phyloP scores from a whole-genome alignment of 1,140 invertebrate species.

The Ceratitis capitata region DNA sequence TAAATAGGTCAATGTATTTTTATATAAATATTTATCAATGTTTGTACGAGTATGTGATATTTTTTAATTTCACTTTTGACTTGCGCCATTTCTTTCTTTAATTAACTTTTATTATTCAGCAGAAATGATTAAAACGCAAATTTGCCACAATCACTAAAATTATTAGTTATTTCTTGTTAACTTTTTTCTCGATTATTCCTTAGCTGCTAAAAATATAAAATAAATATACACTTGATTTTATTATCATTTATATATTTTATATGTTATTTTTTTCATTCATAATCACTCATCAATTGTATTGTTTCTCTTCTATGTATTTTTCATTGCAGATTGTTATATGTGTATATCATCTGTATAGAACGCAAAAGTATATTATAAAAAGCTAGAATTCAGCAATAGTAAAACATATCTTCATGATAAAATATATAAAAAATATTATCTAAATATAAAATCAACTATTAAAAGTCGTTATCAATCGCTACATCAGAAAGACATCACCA shows the following conservation, averaged over 20 bases:
- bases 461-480: not conserved
- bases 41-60: no score
- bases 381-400: not conserved
- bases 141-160: no score
- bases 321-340: not conserved
- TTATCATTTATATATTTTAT: not conserved
- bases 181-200: not conserved
- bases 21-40: no score
- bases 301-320: constrained; percentile 6
- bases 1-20: no score
- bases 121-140: no score
- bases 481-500: not conserved
- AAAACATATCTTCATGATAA: not conserved
- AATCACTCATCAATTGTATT: not conserved
- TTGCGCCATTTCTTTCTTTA: no score
- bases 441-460: no score
- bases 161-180: no score
- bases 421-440: not conserved
- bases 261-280: constrained; percentile 22
- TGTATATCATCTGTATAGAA: not conserved
- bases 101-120: no score
- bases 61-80: no score
- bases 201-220: not conserved
- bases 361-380: not conserved
- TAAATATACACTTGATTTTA: not conserved